A percentile compares a stretch with the other conserved stretches of the same genome.
phyloP scores from a whole-genome alignment of 2,113 vertebrate species.

The Thunnus maccoyii region DNA sequence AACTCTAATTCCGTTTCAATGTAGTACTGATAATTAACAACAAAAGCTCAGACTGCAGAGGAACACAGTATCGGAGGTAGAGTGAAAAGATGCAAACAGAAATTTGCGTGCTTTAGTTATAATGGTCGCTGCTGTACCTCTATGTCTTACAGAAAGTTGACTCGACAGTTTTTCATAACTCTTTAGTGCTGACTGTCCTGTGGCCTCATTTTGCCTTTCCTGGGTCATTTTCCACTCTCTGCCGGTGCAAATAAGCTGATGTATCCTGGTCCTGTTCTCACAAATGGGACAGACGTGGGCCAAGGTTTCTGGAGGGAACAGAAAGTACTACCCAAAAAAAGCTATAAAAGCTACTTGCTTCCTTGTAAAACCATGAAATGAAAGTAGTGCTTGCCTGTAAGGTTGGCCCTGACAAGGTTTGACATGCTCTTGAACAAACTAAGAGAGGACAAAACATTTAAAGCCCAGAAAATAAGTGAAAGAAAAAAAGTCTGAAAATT shows the following conservation, averaged over 20 bases:
- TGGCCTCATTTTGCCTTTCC: slow-evolving; percentile 50
- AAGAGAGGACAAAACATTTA: neutral
- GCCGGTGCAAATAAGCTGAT: slow-evolving; percentile 57
- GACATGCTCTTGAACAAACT: neutral
- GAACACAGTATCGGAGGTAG: no score
- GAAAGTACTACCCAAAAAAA: slow-evolving; percentile 31
- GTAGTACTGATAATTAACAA: neutral
- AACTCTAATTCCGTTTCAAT: neutral
- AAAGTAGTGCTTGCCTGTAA: neutral
- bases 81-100: neutral
- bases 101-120: slow-evolving; percentile 22
- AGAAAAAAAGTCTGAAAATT: no score
- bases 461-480: no score
- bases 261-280: slow-evolving; percentile 54
- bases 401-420: neutral
- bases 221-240: slow-evolving; percentile 43
- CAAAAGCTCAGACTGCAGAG: neutral
- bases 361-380: neutral
- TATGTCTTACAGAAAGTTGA: slow-evolving; percentile 36
- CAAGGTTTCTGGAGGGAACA: slow-evolving; percentile 34
- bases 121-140: slow-evolving; percentile 30
- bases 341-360: slow-evolving; percentile 1
- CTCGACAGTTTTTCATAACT: slow-evolving; percentile 45
- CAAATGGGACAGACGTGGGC: slow-evolving; percentile 50
- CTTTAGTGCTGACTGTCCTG: slow-evolving; percentile 46